Evolutionary conservation across 2,797 vertebrate genomes (phyloP).

Genomic region (Rhinophrynus dorsalis): DNA sequence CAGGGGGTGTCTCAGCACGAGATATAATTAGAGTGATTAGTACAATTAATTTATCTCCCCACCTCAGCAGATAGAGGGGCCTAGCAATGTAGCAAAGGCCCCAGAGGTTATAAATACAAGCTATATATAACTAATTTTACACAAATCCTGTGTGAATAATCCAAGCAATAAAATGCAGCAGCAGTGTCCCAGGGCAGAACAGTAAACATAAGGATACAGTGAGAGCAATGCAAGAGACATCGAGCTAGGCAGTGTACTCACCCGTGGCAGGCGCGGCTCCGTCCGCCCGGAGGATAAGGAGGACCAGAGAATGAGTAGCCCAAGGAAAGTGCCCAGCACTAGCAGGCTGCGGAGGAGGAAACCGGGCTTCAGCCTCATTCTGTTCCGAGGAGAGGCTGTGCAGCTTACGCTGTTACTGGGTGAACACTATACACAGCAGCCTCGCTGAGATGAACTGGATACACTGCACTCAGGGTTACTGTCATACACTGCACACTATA

Average conservation of each 20-base stretch:
- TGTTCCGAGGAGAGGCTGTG: conserved; percentile 49
- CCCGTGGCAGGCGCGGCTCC: conserved; percentile 67
- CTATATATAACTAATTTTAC: no score
- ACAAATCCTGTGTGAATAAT: no score
- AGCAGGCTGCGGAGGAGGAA: conserved; percentile 85
- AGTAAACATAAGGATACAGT: not conserved
- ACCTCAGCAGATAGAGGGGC: not conserved
- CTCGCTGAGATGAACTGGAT: not conserved
- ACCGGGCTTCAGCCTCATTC: conserved; percentile 89
- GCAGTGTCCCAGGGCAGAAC: not conserved
- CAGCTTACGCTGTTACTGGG: not conserved
- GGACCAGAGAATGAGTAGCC: conserved; percentile 86
- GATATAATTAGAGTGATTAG: conserved; percentile 21
- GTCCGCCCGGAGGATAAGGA: conserved; percentile 74
- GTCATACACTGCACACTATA: not conserved
- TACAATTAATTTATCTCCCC: not conserved
- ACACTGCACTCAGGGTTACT: not conserved
- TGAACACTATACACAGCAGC: conserved; percentile 16
- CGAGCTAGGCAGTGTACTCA: conserved; percentile 54
- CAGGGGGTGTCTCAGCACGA: conserved; percentile 7
- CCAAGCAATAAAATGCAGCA: not conserved
- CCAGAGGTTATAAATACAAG: no score
- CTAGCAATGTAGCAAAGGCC: not conserved
- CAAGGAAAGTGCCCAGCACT: conserved; percentile 82
- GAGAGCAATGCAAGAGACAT: not conserved